Percentiles rank a stretch among this genome's conserved stretches.
Evolutionary conservation across 2,113 vertebrate genomes (phyloP).

Genomic region (Psittacus erithacus): DNA sequence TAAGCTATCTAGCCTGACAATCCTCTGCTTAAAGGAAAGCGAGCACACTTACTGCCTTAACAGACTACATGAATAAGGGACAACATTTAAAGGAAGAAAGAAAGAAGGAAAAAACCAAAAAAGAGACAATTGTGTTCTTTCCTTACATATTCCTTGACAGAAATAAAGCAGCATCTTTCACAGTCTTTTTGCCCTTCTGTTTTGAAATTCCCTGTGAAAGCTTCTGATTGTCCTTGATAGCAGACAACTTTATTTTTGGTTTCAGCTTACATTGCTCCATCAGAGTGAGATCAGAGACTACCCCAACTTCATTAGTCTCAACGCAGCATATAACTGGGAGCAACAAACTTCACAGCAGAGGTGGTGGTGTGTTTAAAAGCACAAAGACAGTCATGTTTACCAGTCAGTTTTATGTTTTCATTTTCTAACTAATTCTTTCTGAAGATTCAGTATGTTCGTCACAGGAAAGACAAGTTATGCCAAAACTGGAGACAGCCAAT

Average conservation of each 20-base stretch:
- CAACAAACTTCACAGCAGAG: background rate
- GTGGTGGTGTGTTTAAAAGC: fast-evolving
- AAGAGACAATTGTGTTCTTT: background rate
- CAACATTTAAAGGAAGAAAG: background rate
- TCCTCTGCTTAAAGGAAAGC: background rate
- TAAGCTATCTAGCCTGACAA: background rate
- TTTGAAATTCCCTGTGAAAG: background rate
- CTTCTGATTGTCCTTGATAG: background rate
- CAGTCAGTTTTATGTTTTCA: background rate
- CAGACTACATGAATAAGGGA: background rate
- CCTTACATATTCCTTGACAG: background rate
- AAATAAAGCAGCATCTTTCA: background rate
- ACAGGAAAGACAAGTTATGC: background rate
- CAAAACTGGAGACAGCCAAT: background rate
- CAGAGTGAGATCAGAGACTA: background rate
- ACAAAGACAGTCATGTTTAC: background rate
- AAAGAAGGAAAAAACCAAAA: fast-evolving
- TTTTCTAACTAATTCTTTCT: background rate
- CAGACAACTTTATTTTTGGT: background rate
- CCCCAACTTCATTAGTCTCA: background rate
- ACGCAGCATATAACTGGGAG: background rate
- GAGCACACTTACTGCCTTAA: background rate
- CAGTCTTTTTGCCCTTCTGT: background rate
- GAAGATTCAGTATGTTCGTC: background rate
- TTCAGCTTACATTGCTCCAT: background rate